Conservation (phyloP, 92 coral and sea anemone genomes). For the Parazoanthus darwini region DNA sequence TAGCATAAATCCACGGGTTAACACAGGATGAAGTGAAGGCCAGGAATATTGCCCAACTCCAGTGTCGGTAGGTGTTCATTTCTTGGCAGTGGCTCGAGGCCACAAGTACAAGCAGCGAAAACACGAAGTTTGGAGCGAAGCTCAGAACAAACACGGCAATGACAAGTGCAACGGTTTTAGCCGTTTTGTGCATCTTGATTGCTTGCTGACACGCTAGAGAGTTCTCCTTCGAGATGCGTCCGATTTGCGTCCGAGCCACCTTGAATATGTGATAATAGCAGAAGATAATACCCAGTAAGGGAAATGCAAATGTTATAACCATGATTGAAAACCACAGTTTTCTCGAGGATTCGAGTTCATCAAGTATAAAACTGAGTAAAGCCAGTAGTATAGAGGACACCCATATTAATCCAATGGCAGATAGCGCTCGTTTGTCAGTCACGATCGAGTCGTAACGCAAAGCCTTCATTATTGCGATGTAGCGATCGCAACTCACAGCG, state of each 20-base stretch:
- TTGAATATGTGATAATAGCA: slow-evolving; percentile 6
- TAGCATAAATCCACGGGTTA: slow-evolving; percentile 34
- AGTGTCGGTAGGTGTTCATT: neutral
- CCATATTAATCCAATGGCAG: neutral
- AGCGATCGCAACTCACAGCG: slow-evolving; percentile 6
- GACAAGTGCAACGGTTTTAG: neutral
- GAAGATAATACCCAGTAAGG: neutral
- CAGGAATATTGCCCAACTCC: slow-evolving; percentile 18
- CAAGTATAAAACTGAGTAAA: neutral
- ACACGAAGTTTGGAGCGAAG: slow-evolving; percentile 29
- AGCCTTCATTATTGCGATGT: neutral
- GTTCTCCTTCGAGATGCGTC: neutral
- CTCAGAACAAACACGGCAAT: neutral
- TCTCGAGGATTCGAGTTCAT: neutral
- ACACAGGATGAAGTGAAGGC: slow-evolving; percentile 18
- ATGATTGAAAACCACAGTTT: slow-evolving; percentile 4
- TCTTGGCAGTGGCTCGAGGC: neutral
- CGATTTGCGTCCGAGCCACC: neutral
- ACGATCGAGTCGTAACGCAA: neutral
- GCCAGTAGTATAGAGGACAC: neutral
- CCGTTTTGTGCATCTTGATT: neutral
- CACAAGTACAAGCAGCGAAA: neutral
- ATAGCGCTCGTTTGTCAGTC: neutral
- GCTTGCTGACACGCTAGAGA: neutral
- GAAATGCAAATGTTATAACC: neutral